Evolutionary conservation across 2,888 invertebrate genomes (phyloP).

Genomic region (Lasioglossum marginatum): DNA sequence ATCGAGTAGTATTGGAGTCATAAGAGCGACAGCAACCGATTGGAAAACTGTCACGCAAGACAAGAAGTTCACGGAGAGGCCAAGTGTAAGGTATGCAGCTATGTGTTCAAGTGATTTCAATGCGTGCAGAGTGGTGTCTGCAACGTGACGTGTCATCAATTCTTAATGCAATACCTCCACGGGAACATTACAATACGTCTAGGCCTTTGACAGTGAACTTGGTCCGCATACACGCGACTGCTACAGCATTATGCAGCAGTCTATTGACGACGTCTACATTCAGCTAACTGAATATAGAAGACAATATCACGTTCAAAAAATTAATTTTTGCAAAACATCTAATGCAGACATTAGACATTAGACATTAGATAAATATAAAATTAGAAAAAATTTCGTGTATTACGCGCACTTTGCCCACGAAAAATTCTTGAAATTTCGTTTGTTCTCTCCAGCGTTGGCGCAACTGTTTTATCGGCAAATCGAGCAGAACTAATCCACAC

Average conservation of each 20-base stretch:
- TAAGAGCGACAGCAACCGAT: not conserved
- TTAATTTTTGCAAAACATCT: not conserved
- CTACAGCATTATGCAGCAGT: not conserved
- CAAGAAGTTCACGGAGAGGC: not conserved
- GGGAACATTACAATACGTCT: not conserved
- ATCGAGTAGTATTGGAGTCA: not conserved
- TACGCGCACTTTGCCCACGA: too few species aligned
- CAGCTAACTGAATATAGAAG: not conserved
- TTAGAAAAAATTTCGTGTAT: too few species aligned
- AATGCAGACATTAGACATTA: too few species aligned
- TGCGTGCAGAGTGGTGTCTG: constrained; percentile 9
- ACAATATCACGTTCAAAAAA: not conserved
- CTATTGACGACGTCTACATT: not conserved
- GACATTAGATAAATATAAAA: too few species aligned
- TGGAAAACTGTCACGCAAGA: not conserved
- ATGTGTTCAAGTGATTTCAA: constrained; percentile 3
- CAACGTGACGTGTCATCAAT: constrained; percentile 21
- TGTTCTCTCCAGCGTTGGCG: not conserved
- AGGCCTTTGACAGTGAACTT: constrained; percentile 9
- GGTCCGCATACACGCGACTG: not conserved
- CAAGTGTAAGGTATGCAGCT: constrained; percentile 13
- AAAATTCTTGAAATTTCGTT: not conserved
- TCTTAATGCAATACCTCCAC: not conserved
- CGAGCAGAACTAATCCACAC: not conserved
- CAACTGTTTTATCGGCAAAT: not conserved